Conservation (phyloP, 1,140 invertebrate species). For the Trinorchestia longiramus region DNA sequence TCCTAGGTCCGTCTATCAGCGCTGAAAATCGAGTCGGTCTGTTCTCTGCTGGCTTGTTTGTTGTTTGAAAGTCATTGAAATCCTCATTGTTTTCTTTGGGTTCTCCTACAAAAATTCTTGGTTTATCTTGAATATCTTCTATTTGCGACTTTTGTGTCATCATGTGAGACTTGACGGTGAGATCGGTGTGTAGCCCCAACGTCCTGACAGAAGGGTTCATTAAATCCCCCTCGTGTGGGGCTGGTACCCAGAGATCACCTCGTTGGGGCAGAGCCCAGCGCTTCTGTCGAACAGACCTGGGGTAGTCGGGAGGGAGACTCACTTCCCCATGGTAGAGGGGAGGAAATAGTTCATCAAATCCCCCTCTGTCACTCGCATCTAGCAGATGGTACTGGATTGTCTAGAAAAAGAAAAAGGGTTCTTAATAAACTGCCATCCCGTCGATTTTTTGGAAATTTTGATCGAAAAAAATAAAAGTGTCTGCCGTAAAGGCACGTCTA, state of each 20-base stretch:
- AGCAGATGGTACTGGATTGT: neutral
- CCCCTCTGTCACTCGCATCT: neutral
- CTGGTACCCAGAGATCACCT: neutral
- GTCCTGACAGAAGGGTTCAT: neutral
- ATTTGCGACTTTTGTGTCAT: neutral
- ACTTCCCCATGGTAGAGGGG: conserved; percentile 25
- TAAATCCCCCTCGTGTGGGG: neutral
- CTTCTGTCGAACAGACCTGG: conserved; percentile 23
- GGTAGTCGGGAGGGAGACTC: conserved; percentile 31
- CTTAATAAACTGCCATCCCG: neutral
- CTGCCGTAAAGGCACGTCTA: no score
- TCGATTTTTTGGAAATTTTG: neutral
- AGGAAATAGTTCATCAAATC: conserved; percentile 9
- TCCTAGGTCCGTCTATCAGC: no score
- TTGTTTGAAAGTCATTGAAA: no score
- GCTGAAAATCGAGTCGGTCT: no score
- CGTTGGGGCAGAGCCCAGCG: neutral
- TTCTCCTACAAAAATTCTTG: neutral
- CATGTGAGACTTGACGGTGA: neutral
- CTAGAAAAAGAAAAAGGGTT: neutral
- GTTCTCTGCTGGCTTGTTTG: no score
- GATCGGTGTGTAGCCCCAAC: neutral
- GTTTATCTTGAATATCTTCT: neutral
- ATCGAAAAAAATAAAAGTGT: neutral
- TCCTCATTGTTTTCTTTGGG: no score